A percentile compares a stretch with the other conserved stretches of the same genome.
Evolutionary conservation across 2,888 invertebrate genomes (phyloP).

Genomic region (Ischnura elegans): DNA sequence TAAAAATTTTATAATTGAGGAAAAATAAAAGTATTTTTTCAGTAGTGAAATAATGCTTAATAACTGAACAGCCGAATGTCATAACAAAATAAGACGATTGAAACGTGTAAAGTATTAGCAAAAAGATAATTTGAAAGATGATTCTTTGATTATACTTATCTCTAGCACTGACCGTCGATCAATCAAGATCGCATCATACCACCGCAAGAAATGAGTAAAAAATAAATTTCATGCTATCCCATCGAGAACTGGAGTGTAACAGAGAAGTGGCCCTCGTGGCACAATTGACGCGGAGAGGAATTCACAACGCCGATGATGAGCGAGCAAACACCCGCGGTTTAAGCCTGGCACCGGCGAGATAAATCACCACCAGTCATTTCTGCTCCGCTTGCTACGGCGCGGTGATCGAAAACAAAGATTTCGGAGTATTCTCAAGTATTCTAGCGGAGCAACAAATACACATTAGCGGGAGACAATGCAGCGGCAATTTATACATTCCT

Average conservation of each 20-base stretch:
- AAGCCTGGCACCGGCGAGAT: neutral
- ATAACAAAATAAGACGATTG: too few relatives aligned
- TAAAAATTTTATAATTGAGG: too few relatives aligned
- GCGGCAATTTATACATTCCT: neutral
- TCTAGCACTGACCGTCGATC: neutral
- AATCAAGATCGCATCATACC: neutral
- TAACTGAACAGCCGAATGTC: too few relatives aligned
- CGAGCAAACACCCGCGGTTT: neutral
- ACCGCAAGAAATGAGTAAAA: neutral
- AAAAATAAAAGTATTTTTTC: too few relatives aligned
- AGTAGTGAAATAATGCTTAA: too few relatives aligned
- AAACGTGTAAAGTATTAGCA: too few relatives aligned
- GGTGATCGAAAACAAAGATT: neutral
- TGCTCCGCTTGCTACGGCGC: neutral
- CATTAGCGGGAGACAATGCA: neutral
- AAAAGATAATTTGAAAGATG: too few relatives aligned
- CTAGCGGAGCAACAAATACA: neutral
- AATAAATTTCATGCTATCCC: neutral
- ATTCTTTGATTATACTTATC: too few relatives aligned
- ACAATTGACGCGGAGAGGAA: neutral
- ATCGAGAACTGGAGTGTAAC: neutral
- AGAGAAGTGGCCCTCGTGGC: neutral
- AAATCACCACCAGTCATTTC: neutral
- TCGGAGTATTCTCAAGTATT: neutral
- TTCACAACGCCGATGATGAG: neutral